These are phyloP conservation scores for Tachina fera DNA, from an alignment of 2,888 invertebrate genomes.

Conservation along the genomic window DNA sequence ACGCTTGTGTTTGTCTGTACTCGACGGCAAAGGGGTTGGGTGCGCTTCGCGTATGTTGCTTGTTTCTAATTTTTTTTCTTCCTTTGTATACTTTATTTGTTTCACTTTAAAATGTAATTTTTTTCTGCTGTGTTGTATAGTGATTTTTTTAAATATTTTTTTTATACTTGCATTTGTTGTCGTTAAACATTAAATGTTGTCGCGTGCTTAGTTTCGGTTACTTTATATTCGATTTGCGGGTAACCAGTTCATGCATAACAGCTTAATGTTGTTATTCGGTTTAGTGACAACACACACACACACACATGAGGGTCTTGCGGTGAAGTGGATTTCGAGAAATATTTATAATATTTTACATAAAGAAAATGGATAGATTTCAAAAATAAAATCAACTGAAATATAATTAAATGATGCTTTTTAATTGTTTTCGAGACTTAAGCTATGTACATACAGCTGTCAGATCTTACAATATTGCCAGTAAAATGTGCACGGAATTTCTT, in stretches of 20 bases:
- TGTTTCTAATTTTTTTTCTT: constrained; percentile 71
- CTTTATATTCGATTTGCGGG: constrained; percentile 44
- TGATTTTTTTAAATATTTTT: constrained; percentile 54
- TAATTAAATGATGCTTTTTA: too few relatives aligned
- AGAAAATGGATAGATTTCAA: too few relatives aligned
- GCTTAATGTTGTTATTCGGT: constrained; percentile 41
- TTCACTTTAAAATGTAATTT: constrained; percentile 70
- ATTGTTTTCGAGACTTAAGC: too few relatives aligned
- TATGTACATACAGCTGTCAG: too few relatives aligned
- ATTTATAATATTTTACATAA: neutral
- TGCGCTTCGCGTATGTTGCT: constrained; percentile 72
- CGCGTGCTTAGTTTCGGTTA: constrained; percentile 70
- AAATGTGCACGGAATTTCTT: too few relatives aligned
- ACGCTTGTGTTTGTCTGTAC: constrained; percentile 1
- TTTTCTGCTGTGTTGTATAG: constrained; percentile 55
- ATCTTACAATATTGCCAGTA: too few relatives aligned
- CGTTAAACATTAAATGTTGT: constrained; percentile 56
- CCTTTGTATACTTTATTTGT: constrained; percentile 52
- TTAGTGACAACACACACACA: constrained; percentile 10
- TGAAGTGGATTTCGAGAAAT: neutral
- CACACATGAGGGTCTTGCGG: neutral
- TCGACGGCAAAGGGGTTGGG: constrained; percentile 44
- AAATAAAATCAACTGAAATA: too few relatives aligned
- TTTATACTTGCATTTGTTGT: constrained; percentile 23
- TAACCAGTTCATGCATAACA: constrained; percentile 41